Percentiles rank a stretch among this genome's conserved stretches.
Evolutionary conservation across 2,113 vertebrate species (phyloP).

Genomic region (Phrynocephalus versicolor): DNA sequence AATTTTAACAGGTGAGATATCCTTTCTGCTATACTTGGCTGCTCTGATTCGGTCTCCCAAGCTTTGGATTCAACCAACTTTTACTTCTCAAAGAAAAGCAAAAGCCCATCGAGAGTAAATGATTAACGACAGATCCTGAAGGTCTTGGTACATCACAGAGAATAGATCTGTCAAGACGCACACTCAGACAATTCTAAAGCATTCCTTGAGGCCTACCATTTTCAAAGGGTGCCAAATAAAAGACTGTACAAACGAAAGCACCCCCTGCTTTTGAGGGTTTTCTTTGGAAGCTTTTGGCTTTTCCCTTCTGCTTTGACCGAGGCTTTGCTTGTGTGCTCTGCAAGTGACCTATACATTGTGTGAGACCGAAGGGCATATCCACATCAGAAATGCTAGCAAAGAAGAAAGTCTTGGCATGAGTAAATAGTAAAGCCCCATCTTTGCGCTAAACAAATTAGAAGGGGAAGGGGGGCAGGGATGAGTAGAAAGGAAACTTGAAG

Average conservation of each 20-base stretch:
- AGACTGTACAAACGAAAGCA: constrained; percentile 12
- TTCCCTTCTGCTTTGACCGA: constrained; percentile 41
- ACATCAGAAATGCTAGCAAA: constrained; percentile 25
- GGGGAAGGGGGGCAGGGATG: not conserved
- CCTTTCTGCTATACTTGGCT: not conserved
- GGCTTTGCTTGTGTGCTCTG: constrained; percentile 10
- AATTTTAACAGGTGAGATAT: not conserved
- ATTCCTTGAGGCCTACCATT: not conserved
- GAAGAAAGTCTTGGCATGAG: constrained; percentile 23
- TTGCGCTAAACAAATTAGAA: not conserved
- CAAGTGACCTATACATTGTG: constrained; percentile 12
- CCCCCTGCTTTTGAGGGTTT: not conserved
- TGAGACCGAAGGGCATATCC: not conserved
- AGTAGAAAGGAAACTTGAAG: not conserved
- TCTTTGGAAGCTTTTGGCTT: constrained; percentile 26
- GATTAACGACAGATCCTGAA: not conserved
- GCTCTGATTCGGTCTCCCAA: not conserved
- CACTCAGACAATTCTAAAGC: not conserved
- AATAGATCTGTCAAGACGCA: not conserved
- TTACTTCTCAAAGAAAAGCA: not conserved
- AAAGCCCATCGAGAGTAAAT: rapidly evolving
- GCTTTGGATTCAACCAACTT: not conserved
- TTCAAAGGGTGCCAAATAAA: not conserved
- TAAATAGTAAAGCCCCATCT: not conserved
- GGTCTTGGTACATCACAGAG: not conserved